Evolutionary conservation across 92 coral and sea anemone species (phyloP), one percentile per base, ranked within the genome.

Genomic region (Porites cylindrica): DNA sequence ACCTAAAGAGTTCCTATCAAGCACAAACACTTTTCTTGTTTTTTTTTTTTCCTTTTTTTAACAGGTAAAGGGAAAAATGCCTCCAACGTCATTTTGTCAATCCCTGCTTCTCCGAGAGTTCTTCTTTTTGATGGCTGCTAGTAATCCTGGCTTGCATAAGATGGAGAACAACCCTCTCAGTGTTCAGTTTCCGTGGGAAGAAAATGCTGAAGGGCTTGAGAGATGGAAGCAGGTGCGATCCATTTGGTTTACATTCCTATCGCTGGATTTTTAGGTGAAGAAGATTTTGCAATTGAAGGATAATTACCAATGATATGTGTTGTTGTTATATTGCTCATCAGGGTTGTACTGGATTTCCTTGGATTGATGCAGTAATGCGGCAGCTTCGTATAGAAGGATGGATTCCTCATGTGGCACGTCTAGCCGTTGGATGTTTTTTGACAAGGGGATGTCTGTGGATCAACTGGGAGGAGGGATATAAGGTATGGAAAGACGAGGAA

Each of bases 401-500:
- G 98, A 93, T 95, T 71, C 95, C 89, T 80, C 85, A 91, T 85
- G 58, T 91, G 13, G 98, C 93, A 21, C 94, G 98, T 24, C 93
- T 91, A 82, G 96, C 96, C 12, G 93, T 95, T 10, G 96, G 95
- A 19, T 93, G 94, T 66, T 95, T 95, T 65, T 85, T 95, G 88
- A 95, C 98, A 13, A 85, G 96, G 69, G 98, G 98, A 21, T 95
- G 96, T 86, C 92, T 95, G 63, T 95, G 98, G 98, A 77, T 93
- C 85, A 95, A 90, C 89, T 95, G 98, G 98, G 96, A 95, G 82
- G 98, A 95, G 77, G 98, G 98, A 32, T 89, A 74, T 63, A 95
- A 95, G 93, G 98, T 94, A 85, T 2, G 75, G 26, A 68, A 51
- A 14, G 17, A 58, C 0, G 9, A 24, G 12, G 8, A 62, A n/a